Evolutionary conservation across 2,888 invertebrate genomes (phyloP).

Genomic region (Phaedon cochleariae): DNA sequence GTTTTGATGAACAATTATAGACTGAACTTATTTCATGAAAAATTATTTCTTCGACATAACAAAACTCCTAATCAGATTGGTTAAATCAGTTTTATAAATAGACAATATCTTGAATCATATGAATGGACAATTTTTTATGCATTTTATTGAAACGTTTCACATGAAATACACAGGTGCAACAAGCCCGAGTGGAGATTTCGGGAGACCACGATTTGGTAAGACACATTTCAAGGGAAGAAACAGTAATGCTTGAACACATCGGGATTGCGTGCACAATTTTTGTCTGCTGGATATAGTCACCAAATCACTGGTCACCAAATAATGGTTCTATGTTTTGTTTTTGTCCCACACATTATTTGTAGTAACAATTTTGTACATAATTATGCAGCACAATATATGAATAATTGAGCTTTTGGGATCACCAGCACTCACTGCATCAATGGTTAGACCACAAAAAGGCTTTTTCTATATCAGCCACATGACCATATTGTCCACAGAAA

Average conservation of each 20-base stretch:
- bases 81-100: no score
- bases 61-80: no score
- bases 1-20: no score
- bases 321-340: conserved; percentile 7
- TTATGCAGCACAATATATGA: not conserved
- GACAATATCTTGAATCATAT: no score
- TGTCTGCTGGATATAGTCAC: conserved; percentile 15
- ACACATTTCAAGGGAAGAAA: conserved; percentile 26
- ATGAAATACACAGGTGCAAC: conserved; percentile 54
- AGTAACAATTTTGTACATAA: conserved; percentile 9
- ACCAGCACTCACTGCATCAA: not conserved
- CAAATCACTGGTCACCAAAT: conserved; percentile 16
- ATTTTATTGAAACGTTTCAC: conserved; percentile 4
- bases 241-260: conserved; percentile 23
- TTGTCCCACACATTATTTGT: not conserved
- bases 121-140: no score
- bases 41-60: no score
- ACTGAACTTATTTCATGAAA: no score
- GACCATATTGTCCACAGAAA: no score
- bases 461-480: not conserved
- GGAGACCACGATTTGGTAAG: conserved; percentile 59
- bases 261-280: conserved; percentile 37
- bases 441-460: not conserved
- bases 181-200: conserved; percentile 55
- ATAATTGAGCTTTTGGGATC: not conserved